Evolutionary conservation across 1,140 invertebrate genomes (phyloP).

Genomic region (Heliconius hermathena): DNA sequence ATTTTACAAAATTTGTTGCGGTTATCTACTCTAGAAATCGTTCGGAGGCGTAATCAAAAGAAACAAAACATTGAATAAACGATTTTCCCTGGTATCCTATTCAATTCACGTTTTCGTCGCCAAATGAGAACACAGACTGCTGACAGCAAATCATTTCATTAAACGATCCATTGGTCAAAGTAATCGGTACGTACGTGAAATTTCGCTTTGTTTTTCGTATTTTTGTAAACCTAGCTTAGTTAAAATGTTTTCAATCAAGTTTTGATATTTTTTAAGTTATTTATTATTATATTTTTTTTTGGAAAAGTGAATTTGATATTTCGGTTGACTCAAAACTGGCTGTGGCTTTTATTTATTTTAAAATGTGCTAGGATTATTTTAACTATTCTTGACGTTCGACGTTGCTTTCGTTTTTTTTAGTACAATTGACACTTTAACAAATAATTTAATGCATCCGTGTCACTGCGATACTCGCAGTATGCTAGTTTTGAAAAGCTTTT

Average conservation of each 20-base stretch:
- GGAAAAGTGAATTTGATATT: too few relatives aligned
- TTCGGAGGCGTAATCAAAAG: background rate
- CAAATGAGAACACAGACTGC: slow-evolving; percentile 12
- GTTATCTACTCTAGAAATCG: background rate
- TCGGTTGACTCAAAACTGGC: too few relatives aligned
- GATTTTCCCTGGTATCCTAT: background rate
- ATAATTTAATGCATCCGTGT: too few relatives aligned
- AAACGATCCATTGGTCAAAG: slow-evolving; percentile 3
- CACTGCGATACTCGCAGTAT: too few relatives aligned
- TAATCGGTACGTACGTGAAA: background rate
- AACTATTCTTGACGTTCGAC: too few relatives aligned
- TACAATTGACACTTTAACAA: too few relatives aligned
- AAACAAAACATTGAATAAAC: slow-evolving; percentile 1
- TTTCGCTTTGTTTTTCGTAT: background rate
- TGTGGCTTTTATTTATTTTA: too few relatives aligned
- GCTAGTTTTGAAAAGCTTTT: too few relatives aligned
- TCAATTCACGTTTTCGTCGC: slow-evolving; percentile 5
- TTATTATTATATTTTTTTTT: too few relatives aligned
- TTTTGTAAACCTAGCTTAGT: background rate
- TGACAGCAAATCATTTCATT: slow-evolving; percentile 10
- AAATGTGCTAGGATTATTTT: too few relatives aligned
- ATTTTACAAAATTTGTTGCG: background rate
- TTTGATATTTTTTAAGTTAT: too few relatives aligned
- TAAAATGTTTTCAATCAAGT: background rate
- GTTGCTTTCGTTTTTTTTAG: too few relatives aligned